Evolutionary conservation across 2,888 invertebrate genomes (phyloP).

Genomic region (Bruchidius siliquastri): DNA sequence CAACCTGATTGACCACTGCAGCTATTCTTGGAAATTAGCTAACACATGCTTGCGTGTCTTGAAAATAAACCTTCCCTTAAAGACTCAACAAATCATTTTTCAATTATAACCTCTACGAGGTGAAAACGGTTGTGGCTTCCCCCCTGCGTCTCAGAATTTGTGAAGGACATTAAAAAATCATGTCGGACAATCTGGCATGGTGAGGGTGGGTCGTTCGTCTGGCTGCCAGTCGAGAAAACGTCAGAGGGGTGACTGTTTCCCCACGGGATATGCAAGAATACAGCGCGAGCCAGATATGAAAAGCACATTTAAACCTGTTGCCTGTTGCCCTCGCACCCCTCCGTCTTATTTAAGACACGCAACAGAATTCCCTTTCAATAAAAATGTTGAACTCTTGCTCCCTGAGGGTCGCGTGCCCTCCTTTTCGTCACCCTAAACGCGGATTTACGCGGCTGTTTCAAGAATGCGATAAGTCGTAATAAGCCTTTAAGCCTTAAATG

Average conservation of each 20-base stretch:
- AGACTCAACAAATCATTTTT: not conserved
- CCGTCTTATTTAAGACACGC: not conserved
- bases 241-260: conserved; percentile 29
- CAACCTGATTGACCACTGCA: too few species aligned
- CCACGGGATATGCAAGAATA: conserved; percentile 18
- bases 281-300: conserved; percentile 38
- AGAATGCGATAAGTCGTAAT: not conserved
- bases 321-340: conserved; percentile 18
- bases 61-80: not conserved
- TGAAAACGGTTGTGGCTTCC: not conserved
- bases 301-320: conserved; percentile 46
- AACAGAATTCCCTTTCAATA: not conserved
- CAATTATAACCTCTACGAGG: not conserved
- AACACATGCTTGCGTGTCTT: not conserved
- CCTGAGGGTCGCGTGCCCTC: not conserved
- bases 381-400: not conserved
- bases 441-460: not conserved
- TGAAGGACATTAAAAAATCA: not conserved
- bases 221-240: not conserved
- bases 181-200: not conserved
- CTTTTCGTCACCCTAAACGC: not conserved
- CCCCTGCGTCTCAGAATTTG: not conserved
- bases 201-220: not conserved
- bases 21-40: too few species aligned
- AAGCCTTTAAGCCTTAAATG: not conserved